Evolutionary conservation across 2,113 vertebrate genomes (phyloP), one percentile per base, ranked within the genome.

Genomic region (Sander vitreus): DNA sequence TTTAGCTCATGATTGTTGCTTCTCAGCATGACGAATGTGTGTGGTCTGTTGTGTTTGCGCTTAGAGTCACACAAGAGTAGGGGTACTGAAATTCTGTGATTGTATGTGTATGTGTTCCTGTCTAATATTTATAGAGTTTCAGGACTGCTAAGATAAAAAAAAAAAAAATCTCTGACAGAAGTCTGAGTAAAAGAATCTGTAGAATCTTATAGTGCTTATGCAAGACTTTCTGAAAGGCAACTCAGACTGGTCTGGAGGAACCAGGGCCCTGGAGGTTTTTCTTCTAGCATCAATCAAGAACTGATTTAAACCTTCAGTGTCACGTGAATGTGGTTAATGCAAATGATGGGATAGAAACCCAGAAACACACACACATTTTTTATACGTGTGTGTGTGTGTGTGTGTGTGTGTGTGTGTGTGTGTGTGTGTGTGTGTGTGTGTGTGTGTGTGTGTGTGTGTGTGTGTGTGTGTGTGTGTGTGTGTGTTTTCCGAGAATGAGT

Each of bases 21-120:
- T 91, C 45, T 58, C 51, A 58, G 39, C 11, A 15, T 81, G 78
- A 76, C 74, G 71, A 81, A 80, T 81, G 87, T 78, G 86, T 89
- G 86, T 91, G 88, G 91, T 92, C 87, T 87, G 84, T 84, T 76
- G 80, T 66, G 51, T 81, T 36, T 66, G 18, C 66, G 74, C 74
- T 91, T 60, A 82, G 86, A 80, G 86, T 84, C 80, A 72, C 73
- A 80, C 51, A 66, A 60, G 60, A 82, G 75, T 65, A 51, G 64
- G 74, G 74, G 67, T 81, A 73, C 79, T 88, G 59, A 86, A 88
- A 84, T 64, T 76, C 54, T 84, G 55, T 73, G 66, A 75, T 81
- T 73, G 25, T 13, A 63, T 76, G 73, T n/a, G 62, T 76, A 69
- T n/a, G 62, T 78, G 78, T 87, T 89, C 86, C 84, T 82, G 77